phyloP scores from a whole-genome alignment of 2,888 invertebrate species.

The Sicus ferrugineus region DNA sequence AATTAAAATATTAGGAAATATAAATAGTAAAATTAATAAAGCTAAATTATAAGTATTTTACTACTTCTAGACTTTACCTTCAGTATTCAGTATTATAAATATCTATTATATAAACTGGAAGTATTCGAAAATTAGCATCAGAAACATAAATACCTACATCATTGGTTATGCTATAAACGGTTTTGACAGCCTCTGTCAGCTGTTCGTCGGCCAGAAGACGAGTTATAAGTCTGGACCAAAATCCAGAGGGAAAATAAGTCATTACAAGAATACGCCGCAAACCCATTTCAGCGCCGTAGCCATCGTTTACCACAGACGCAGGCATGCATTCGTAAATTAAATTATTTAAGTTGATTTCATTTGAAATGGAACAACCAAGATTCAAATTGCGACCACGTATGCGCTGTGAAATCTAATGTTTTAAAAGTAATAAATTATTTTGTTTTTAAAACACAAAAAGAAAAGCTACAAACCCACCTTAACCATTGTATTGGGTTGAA shows the following conservation, averaged over 20 bases:
- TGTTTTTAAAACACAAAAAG: neutral
- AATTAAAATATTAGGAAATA: neutral
- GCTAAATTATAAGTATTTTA: too few relatives aligned
- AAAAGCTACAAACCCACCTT: slow-evolving; percentile 46
- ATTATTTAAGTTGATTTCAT: slow-evolving; percentile 58
- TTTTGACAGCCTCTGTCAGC: slow-evolving; percentile 79
- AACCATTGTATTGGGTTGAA: slow-evolving; percentile 56
- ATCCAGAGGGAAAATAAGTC: slow-evolving; percentile 97
- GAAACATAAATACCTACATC: slow-evolving; percentile 71
- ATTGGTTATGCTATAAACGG: slow-evolving; percentile 74
- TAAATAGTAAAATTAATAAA: too few relatives aligned
- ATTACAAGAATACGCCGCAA: slow-evolving; percentile 80
- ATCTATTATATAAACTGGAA: too few relatives aligned
- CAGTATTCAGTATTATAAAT: too few relatives aligned
- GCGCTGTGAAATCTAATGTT: slow-evolving; percentile 55
- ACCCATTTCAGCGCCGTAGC: slow-evolving; percentile 46
- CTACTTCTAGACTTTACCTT: too few relatives aligned
- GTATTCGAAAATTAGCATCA: too few relatives aligned
- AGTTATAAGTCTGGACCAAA: slow-evolving; percentile 95
- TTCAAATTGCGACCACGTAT: slow-evolving; percentile 54
- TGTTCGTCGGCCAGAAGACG: slow-evolving; percentile 90
- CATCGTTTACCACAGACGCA: slow-evolving; percentile 33
- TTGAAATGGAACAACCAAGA: slow-evolving; percentile 57
- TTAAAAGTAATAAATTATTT: neutral
- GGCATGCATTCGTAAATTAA: slow-evolving; percentile 52